Base-by-base conservation (phyloP, 1,140 invertebrate species). In the Matsumurasca onukii region DNA sequence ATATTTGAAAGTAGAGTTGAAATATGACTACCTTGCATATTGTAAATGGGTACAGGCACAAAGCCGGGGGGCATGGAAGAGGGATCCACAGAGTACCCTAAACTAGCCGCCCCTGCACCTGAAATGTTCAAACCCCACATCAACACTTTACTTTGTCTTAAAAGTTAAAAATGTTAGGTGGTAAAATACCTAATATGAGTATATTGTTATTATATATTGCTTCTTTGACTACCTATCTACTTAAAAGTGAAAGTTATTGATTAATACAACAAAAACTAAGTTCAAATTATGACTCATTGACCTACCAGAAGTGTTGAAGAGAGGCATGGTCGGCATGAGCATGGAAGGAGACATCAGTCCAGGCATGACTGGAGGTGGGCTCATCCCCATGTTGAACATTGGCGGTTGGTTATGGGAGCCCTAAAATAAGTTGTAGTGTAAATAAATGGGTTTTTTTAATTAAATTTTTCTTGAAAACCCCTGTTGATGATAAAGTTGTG, bases 11-110 rank as follows among this genome's bases (percentile, higher is more conserved):
- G n/a, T n/a, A n/a, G n/a, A n/a, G n/a, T n/a, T n/a, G n/a, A n/a
- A n/a, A n/a, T n/a, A n/a, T n/a, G n/a, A n/a, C n/a, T 71, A 15
- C 87, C 87, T 75, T 89, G 84, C 77, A 90, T 85, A 67, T 84
- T 87, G 71, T 85, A 88, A 59, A 89, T 83, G 15, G 88, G 87
- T 62, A 89, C 81, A 2, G 83, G 82, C 76, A 84, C 79, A 67
- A 82, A 83, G 1, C 79, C 78, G 5, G 78, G 75, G n/a, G 77
- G 75, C 80, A 82, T 77, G 62, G 77, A 79, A 67, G 81, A 73
- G 30, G 73, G 66, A 63, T 74, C 73, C 25, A 74, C 31, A 22
- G 71, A 69, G 52, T 69, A 72, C 15, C 70, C 69, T 31, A 63
- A 25, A 49, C 67, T 68, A 15, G 57, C 30, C 0, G 67, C 67